Conservation (phyloP, 2,113 vertebrate species). For the Psittacara wagleri region DNA sequence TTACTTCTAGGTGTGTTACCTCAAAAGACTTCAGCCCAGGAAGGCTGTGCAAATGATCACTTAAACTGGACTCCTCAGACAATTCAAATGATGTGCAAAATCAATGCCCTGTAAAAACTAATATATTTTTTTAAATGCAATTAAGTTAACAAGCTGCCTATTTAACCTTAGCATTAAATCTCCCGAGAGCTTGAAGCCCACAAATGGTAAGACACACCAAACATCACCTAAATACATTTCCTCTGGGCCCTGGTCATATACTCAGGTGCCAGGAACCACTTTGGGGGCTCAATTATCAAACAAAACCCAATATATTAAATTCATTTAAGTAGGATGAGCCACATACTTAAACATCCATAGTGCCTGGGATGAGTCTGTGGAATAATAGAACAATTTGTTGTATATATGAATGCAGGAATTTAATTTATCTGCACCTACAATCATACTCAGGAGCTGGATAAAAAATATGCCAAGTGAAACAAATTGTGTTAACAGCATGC, state of each 20-base stretch:
- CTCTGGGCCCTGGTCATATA: neutral
- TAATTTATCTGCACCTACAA: neutral
- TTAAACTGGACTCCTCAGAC: neutral
- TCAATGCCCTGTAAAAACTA: constrained; percentile 39
- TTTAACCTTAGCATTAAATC: neutral
- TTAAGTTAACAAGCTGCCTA: constrained; percentile 24
- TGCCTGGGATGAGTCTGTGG: neutral
- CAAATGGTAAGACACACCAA: neutral
- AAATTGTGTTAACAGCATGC: neutral
- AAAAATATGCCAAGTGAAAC: neutral
- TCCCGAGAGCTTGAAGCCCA: neutral
- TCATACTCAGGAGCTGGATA: neutral
- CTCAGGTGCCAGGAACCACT: neutral
- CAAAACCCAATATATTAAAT: neutral
- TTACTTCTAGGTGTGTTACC: neutral
- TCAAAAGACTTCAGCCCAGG: neutral
- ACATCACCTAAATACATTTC: neutral
- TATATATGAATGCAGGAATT: neutral
- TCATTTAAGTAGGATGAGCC: neutral
- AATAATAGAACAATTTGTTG: neutral
- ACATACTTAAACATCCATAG: neutral
- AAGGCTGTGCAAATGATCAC: neutral
- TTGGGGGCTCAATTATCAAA: neutral
- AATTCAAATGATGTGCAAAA: neutral
- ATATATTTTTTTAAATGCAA: neutral